Percentiles rank a stretch among this genome's conserved stretches.
phyloP scores from a whole-genome alignment of 2,888 invertebrate species.

The Lasioglossum zephyrum region DNA sequence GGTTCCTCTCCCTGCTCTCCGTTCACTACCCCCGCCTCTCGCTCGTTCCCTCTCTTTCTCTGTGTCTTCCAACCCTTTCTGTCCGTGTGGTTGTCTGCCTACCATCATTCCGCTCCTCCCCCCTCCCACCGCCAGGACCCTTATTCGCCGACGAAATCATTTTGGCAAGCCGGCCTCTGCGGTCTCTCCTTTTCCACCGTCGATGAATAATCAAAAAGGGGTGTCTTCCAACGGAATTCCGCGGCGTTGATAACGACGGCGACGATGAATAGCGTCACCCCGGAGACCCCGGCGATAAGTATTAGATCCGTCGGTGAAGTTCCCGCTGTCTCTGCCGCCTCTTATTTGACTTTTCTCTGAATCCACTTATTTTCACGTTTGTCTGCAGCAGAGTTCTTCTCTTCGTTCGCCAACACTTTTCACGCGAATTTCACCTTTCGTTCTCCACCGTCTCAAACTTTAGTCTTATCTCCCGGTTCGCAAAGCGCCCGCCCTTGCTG shows the following conservation, averaged over 20 bases:
- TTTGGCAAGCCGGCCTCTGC: slow-evolving; percentile 73
- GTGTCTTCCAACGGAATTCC: slow-evolving; percentile 65
- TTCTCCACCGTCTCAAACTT: background rate
- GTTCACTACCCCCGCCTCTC: slow-evolving; percentile 10
- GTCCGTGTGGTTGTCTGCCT: slow-evolving; percentile 46
- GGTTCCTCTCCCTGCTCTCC: slow-evolving; percentile 21
- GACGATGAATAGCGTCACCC: slow-evolving; percentile 27
- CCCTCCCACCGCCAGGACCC: background rate
- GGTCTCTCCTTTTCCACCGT: slow-evolving; percentile 74
- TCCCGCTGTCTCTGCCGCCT: background rate
- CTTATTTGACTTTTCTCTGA: slow-evolving; percentile 14
- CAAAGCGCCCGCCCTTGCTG: background rate
- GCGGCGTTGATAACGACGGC: slow-evolving; percentile 58
- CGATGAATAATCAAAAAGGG: slow-evolving; percentile 80
- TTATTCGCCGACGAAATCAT: slow-evolving; percentile 71
- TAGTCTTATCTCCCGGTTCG: background rate
- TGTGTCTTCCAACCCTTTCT: background rate
- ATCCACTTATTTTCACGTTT: slow-evolving; percentile 12
- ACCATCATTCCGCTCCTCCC: slow-evolving; percentile 41
- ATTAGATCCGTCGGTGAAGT: slow-evolving; percentile 20
- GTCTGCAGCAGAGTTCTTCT: background rate
- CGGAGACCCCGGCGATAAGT: slow-evolving; percentile 48
- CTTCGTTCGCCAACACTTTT: background rate
- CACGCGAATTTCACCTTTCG: background rate
- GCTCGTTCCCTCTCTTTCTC: background rate